Evolutionary conservation across 2,888 invertebrate genomes (phyloP).

Genomic region (Cantharis rustica): DNA sequence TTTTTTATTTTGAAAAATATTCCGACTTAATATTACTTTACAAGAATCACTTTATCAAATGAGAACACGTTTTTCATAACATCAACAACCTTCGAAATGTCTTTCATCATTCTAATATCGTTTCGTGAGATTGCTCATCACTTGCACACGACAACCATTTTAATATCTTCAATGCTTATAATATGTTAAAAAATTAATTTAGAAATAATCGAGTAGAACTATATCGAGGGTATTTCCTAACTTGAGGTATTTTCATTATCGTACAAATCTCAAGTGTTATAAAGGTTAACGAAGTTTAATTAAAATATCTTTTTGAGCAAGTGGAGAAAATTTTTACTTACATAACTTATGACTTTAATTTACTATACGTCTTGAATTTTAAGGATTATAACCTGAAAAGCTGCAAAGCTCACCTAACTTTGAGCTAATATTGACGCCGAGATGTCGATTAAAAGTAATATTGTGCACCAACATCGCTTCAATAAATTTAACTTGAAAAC

Average conservation of each 20-base stretch:
- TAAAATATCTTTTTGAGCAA: background rate
- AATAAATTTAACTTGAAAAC: background rate
- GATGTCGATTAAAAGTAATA: no score
- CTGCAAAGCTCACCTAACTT: background rate
- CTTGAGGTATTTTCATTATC: background rate
- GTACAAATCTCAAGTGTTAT: background rate
- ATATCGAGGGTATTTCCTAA: background rate
- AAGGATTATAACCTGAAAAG: background rate
- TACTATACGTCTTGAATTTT: background rate
- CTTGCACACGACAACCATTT: background rate
- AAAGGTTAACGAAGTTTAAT: background rate
- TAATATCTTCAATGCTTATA: background rate
- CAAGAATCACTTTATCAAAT: background rate
- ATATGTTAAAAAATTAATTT: background rate
- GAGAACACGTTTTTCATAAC: background rate
- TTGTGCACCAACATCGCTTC: background rate
- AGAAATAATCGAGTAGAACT: background rate
- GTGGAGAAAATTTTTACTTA: background rate
- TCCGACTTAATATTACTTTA: background rate
- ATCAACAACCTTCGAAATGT: background rate
- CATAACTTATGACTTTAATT: background rate
- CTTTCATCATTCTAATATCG: background rate
- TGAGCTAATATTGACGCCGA: no score
- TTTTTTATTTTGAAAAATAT: background rate
- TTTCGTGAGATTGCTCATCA: background rate